Conservation (phyloP, 1,140 invertebrate species). For the Hydropsyche tenuis region DNA sequence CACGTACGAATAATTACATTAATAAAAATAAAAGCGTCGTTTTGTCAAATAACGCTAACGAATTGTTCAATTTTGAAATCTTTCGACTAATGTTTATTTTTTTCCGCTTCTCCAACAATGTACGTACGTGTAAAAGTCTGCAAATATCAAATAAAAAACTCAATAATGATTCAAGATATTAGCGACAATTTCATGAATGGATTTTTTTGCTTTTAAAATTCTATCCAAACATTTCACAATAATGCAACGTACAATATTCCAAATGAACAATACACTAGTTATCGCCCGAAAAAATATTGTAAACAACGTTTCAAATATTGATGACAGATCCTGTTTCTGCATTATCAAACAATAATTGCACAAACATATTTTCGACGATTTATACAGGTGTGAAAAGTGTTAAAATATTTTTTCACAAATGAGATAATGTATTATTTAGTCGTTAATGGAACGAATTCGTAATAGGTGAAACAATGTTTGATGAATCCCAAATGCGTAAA, state of each 20-base stretch:
- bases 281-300: no score
- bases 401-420: slow-evolving; percentile 18
- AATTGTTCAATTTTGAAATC: no score
- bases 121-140: background rate
- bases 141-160: slow-evolving; percentile 4
- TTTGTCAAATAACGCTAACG: background rate
- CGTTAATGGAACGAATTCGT: background rate
- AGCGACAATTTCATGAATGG: slow-evolving; percentile 2
- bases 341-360: no score
- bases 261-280: no score
- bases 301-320: no score
- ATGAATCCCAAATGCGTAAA: background rate
- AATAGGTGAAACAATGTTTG: slow-evolving; percentile 5
- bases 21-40: slow-evolving; percentile 17
- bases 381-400: slow-evolving; percentile 12
- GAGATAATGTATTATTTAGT: slow-evolving; percentile 16
- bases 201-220: no score
- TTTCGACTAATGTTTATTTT: no score
- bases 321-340: no score
- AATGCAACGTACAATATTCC: no score
- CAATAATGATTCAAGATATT: background rate
- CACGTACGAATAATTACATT: slow-evolving; percentile 14
- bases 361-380: no score
- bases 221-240: no score
- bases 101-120: no score